Evolutionary conservation across 2,888 invertebrate species (phyloP), one percentile per base, ranked within the genome.

Genomic region (Acanthosepion lycidas): DNA sequence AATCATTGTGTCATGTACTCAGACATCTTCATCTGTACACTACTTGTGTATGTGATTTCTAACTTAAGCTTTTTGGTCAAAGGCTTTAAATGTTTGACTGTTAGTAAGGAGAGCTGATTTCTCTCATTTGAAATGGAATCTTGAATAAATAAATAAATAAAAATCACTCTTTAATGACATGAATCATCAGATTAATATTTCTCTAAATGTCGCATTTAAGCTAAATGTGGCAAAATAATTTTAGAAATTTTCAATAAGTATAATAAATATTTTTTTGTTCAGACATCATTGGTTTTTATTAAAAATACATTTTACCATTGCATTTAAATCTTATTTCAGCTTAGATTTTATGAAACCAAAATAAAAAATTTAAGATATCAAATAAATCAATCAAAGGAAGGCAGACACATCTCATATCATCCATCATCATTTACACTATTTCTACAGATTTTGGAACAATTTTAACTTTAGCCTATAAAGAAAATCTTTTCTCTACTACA

Each of bases 21-120:
- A n/a, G 78, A 78, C 78, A 78, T 78, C n/a, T 28, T 78, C n/a
- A 78, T 78, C 12, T n/a, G n/a, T 78, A 78, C 78, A 33, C 78
- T n/a, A 4, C 33, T n/a, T 78, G n/a, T 78, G n/a, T 78, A 15
- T 15, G n/a, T n/a, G n/a, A 78, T 12, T 78, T n/a, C 78, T 78
- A 15, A 78, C 78, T n/a, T 23, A 33, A 78, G 15, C 18, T 78
- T 26, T 78, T 78, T 78, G n/a, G 78, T 78, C n/a, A 78, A 78
- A 78, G 78, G 78, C 78, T 78, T 78, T n/a, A 78, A 78, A n/a
- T 78, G 78, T 78, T 78, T 78, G 78, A n/a, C 33, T 78, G 78
- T 33, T 78, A 78, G n/a, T 33, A 78, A 78, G n/a, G n/a, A 78
- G n/a, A 78, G 78, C 78, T 78, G 78, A 78, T 78, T 78, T 78